A percentile compares a stretch with the other conserved stretches of the same genome.
phyloP scores from a whole-genome alignment of 2,888 invertebrate species.

The Parelbella ahira region DNA sequence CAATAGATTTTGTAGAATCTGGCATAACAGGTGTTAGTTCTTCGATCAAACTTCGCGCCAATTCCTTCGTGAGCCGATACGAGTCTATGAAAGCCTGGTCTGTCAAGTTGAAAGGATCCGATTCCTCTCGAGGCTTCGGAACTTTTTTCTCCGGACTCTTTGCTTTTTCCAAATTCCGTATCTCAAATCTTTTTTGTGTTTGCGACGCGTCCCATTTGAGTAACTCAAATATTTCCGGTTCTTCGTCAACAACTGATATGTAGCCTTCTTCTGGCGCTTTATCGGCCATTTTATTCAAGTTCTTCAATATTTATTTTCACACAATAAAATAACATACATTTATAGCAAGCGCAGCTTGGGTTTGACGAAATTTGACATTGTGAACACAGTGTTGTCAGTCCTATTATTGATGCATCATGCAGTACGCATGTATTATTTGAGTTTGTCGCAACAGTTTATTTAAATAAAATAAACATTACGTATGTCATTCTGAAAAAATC shows the following conservation, averaged over 20 bases:
- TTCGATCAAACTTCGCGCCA: conserved; percentile 58
- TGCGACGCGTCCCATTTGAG: conserved; percentile 71
- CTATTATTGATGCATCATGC: too few species aligned
- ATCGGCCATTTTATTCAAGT: conserved; percentile 59
- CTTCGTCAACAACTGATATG: conserved; percentile 72
- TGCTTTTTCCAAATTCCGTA: conserved; percentile 54
- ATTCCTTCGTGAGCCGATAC: conserved; percentile 61
- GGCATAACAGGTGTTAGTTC: conserved; percentile 69
- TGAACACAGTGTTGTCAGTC: conserved; percentile 26
- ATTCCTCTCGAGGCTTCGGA: conserved; percentile 49
- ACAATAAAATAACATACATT: conserved; percentile 37
- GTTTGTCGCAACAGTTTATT: too few species aligned
- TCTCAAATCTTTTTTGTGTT: conserved; percentile 42
- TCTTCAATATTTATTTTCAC: conserved; percentile 42
- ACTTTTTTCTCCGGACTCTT: conserved; percentile 61
- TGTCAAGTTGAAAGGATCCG: conserved; percentile 62
- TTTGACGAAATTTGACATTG: conserved; percentile 33
- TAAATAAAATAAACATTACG: too few species aligned
- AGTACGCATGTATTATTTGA: too few species aligned
- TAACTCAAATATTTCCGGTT: conserved; percentile 68
- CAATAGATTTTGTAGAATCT: conserved; percentile 63
- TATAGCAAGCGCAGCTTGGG: conserved; percentile 43
- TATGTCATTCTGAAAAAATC: too few species aligned
- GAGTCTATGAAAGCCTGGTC: conserved; percentile 61
- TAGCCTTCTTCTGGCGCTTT: conserved; percentile 71